A percentile compares a stretch with the other conserved stretches of the same genome.
phyloP scores from a whole-genome alignment of 2,797 vertebrate genomes.

The Lutjanus campechanus region DNA sequence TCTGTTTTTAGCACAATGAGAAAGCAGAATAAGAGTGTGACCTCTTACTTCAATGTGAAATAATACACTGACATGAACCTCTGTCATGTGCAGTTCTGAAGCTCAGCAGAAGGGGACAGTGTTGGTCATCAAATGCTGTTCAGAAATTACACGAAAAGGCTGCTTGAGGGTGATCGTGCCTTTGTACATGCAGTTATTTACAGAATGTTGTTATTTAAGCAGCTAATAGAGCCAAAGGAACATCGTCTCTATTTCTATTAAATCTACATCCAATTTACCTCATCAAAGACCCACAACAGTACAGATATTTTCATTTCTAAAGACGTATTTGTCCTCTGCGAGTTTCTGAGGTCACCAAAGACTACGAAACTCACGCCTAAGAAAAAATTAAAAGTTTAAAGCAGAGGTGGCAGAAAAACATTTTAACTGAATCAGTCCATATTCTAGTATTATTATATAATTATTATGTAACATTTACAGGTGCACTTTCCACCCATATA shows the following conservation, averaged over 20 bases:
- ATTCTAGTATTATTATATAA: background rate
- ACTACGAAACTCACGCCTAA: background rate
- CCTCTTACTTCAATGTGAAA: background rate
- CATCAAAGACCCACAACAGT: background rate
- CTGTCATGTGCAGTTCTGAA: constrained; percentile 26
- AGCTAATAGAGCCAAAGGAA: background rate
- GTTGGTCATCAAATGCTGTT: constrained; percentile 7
- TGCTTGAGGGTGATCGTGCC: background rate
- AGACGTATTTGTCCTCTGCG: background rate
- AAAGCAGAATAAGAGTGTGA: background rate
- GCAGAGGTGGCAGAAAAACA: background rate
- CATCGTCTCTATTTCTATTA: background rate
- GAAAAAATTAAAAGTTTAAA: no score
- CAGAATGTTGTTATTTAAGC: background rate
- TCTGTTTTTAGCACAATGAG: background rate
- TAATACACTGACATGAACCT: background rate
- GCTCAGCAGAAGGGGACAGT: constrained; percentile 37
- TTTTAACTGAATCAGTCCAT: background rate
- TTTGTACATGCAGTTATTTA: background rate
- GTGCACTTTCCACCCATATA: background rate
- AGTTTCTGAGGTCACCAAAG: background rate
- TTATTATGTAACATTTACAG: background rate
- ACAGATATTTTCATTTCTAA: background rate
- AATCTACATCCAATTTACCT: background rate
- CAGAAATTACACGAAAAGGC: background rate